These are phyloP conservation scores for Sericinus montela DNA, from an alignment of 2,888 invertebrate genomes.

Conservation along the genomic window DNA sequence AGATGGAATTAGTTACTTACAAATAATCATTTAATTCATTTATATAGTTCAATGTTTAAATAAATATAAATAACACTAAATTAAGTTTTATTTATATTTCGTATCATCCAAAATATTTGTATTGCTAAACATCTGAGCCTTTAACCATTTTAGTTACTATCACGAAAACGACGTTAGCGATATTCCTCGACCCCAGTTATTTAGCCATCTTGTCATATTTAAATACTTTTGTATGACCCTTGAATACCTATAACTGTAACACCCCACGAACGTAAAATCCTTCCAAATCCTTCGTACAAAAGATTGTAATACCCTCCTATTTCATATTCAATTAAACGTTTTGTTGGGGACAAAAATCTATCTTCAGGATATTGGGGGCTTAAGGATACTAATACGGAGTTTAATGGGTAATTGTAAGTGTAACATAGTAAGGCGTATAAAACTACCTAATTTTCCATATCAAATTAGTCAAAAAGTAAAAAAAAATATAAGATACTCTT, in stretches of 20 bases:
- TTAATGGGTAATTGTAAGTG: slow-evolving; percentile 18
- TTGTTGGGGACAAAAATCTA: slow-evolving; percentile 79
- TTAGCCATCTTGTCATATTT: slow-evolving; percentile 42
- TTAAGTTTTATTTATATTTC: no score
- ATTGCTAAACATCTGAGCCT: slow-evolving; percentile 40
- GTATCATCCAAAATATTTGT: not conserved
- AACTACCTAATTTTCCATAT: no score
- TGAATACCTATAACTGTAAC: slow-evolving; percentile 55
- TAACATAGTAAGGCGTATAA: not conserved
- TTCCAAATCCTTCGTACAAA: slow-evolving; percentile 68
- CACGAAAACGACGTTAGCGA: slow-evolving; percentile 25
- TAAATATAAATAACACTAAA: no score
- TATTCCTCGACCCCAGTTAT: slow-evolving; percentile 46
- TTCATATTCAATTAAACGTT: slow-evolving; percentile 87
- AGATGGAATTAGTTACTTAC: no score
- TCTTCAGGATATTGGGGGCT: slow-evolving; percentile 59
- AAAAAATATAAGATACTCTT: no score
- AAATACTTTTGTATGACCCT: slow-evolving; percentile 69
- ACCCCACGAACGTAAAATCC: slow-evolving; percentile 53
- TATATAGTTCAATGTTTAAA: no score
- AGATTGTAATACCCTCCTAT: slow-evolving; percentile 75
- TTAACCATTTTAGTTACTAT: slow-evolving; percentile 24
- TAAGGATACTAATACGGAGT: slow-evolving; percentile 38
- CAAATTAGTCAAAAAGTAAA: no score
- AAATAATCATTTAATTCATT: no score